A percentile compares a stretch with the other conserved stretches of the same genome.
Evolutionary conservation across 2,113 vertebrate genomes (phyloP).

Genomic region (Phainopepla nitens): DNA sequence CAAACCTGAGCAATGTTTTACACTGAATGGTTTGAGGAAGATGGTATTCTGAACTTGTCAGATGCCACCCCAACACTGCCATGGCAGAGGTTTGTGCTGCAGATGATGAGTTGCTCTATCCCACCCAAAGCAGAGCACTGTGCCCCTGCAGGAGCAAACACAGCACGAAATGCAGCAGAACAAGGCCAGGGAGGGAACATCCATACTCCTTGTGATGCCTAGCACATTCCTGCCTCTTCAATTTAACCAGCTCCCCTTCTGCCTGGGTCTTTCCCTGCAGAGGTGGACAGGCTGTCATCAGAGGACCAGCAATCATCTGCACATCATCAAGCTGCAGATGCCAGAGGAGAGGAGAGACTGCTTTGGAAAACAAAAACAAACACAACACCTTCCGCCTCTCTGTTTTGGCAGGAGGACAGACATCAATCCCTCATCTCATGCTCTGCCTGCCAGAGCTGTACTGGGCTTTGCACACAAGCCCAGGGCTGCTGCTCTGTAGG

Average conservation of each 20-base stretch:
- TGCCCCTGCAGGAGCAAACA: accelerated
- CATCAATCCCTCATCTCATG: neutral
- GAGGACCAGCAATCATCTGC: neutral
- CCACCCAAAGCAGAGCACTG: accelerated
- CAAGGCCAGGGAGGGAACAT: neutral
- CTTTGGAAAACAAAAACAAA: neutral
- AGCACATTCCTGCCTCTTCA: neutral
- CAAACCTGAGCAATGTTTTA: neutral
- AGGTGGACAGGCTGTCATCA: neutral
- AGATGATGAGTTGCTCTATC: neutral
- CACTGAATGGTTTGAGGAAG: neutral
- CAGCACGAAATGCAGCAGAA: accelerated
- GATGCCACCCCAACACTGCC: neutral
- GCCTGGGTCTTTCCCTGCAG: neutral
- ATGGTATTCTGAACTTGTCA: neutral
- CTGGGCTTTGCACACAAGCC: neutral
- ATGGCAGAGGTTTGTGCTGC: neutral
- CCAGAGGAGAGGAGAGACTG: neutral
- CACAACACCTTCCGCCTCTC: neutral
- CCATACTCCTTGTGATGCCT: accelerated
- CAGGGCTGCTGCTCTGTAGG: neutral
- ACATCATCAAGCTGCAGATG: neutral
- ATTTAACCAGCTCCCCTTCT: neutral
- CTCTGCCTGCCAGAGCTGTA: neutral
- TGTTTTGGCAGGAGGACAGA: neutral